Conservation (phyloP, 1,140 invertebrate genomes). For the Octopus bimaculoides region DNA sequence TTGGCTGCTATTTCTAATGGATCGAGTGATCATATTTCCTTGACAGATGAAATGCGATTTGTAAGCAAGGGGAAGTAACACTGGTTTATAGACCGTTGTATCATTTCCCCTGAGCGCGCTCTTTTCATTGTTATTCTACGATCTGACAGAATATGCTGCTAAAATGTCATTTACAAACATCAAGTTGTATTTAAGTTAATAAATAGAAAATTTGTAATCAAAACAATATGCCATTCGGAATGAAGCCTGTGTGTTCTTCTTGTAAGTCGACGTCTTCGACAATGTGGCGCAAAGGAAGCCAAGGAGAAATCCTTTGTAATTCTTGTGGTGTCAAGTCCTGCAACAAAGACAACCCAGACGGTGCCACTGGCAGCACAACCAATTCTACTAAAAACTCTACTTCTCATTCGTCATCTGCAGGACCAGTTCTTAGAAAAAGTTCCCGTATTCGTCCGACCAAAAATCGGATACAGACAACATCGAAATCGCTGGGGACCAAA, state of each 20-base stretch:
- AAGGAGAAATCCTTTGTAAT: slow-evolving; percentile 65
- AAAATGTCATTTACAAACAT: slow-evolving; percentile 1
- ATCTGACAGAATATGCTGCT: background rate
- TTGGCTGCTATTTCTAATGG: too few relatives aligned
- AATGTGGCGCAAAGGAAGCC: slow-evolving; percentile 66
- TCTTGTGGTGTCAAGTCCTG: slow-evolving; percentile 58
- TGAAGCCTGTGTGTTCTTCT: slow-evolving; percentile 64
- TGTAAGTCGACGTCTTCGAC: slow-evolving; percentile 64
- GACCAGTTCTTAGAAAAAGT: slow-evolving; percentile 51
- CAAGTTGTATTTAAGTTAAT: background rate
- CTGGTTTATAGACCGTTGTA: background rate
- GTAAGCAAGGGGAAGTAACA: background rate
- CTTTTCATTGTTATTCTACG: background rate
- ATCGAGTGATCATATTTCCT: too few relatives aligned
- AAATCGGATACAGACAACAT: slow-evolving; percentile 62
- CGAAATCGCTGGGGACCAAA: slow-evolving; percentile 63
- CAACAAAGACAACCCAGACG: slow-evolving; percentile 22
- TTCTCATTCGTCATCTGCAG: slow-evolving; percentile 14
- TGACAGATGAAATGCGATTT: too few relatives aligned
- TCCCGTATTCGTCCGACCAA: slow-evolving; percentile 54
- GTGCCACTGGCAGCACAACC: slow-evolving; percentile 9
- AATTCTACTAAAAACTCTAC: slow-evolving; percentile 22
- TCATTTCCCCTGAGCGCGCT: background rate
- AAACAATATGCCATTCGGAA: slow-evolving; percentile 64
- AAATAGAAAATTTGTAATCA: background rate